Evolutionary conservation across 2,113 vertebrate species (phyloP).

Genomic region (Clupea harengus): DNA sequence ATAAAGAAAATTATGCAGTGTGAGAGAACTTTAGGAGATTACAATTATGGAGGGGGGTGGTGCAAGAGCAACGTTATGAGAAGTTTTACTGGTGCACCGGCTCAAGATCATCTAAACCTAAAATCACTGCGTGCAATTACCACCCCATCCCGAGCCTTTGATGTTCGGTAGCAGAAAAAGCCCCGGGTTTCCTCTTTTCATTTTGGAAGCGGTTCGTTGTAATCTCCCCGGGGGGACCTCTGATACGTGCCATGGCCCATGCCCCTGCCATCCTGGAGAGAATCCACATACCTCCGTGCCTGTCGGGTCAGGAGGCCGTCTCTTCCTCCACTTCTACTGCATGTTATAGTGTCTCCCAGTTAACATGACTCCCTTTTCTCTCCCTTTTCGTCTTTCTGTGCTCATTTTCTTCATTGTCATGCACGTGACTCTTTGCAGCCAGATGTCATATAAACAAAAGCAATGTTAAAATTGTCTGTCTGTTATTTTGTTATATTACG

Average conservation of each 20-base stretch:
- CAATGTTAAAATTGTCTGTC: too few relatives aligned
- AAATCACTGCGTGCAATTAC: constrained; percentile 49
- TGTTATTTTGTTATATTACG: too few relatives aligned
- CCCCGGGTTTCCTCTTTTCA: constrained; percentile 51
- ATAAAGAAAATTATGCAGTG: background rate
- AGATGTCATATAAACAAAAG: too few relatives aligned
- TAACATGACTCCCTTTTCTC: background rate
- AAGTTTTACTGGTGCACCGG: constrained; percentile 29
- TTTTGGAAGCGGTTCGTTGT: constrained; percentile 48
- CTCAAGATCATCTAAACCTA: constrained; percentile 49
- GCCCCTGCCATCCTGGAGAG: constrained; percentile 41
- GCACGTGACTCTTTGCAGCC: too few relatives aligned
- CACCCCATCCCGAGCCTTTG: constrained; percentile 50
- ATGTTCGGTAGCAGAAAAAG: constrained; percentile 50
- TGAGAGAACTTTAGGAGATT: background rate
- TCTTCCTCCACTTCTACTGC: background rate
- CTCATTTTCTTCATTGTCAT: background rate
- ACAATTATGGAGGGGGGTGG: background rate
- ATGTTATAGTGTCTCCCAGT: background rate
- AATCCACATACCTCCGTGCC: constrained; percentile 46
- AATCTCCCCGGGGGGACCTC: constrained; percentile 43
- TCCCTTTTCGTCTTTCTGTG: background rate
- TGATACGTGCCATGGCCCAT: constrained; percentile 56
- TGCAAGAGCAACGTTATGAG: background rate
- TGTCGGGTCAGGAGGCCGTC: constrained; percentile 10